phyloP scores from a whole-genome alignment of 37 sponge, comb jelly and placozoan species.

The Aplysina aerophoba region DNA sequence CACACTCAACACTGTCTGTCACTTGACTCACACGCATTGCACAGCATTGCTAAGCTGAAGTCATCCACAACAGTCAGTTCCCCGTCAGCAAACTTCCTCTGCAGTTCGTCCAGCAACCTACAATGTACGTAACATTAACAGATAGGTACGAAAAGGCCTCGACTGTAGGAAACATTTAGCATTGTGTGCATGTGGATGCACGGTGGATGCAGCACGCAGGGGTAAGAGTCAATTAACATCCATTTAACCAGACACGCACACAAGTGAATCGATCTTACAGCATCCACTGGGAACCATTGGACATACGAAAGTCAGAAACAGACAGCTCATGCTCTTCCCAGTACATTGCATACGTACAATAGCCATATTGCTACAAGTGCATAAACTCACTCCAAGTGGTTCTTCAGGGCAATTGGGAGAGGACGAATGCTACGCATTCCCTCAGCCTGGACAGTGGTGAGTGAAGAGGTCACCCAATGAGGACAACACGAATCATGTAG shows the following conservation, averaged over 20 bases:
- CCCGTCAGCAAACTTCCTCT: constrained; percentile 15
- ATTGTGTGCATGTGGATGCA: too few relatives aligned
- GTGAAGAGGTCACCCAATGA: too few relatives aligned
- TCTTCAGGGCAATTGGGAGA: constrained; percentile 52
- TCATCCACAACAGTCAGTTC: background rate
- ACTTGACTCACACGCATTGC: constrained; percentile 42
- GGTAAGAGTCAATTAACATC: background rate
- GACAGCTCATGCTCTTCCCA: too few relatives aligned
- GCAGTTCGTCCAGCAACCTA: constrained; percentile 20
- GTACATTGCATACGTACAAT: background rate
- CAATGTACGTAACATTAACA: too few relatives aligned
- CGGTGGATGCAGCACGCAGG: background rate
- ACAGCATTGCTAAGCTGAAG: constrained; percentile 19
- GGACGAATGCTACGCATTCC: constrained; percentile 25
- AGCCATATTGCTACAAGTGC: too few relatives aligned
- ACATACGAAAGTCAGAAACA: too few relatives aligned
- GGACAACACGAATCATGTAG: too few relatives aligned
- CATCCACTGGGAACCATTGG: too few relatives aligned
- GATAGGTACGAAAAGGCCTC: too few relatives aligned
- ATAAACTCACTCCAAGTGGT: constrained; percentile 60
- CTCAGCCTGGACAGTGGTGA: constrained; percentile 14
- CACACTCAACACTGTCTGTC: background rate
- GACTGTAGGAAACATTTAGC: too few relatives aligned
- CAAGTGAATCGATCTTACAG: too few relatives aligned
- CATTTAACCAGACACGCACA: background rate